A percentile compares a stretch with the other conserved stretches of the same genome.
Evolutionary conservation across 2,113 vertebrate species (phyloP).

Genomic region (Shinisaurus crocodilurus): DNA sequence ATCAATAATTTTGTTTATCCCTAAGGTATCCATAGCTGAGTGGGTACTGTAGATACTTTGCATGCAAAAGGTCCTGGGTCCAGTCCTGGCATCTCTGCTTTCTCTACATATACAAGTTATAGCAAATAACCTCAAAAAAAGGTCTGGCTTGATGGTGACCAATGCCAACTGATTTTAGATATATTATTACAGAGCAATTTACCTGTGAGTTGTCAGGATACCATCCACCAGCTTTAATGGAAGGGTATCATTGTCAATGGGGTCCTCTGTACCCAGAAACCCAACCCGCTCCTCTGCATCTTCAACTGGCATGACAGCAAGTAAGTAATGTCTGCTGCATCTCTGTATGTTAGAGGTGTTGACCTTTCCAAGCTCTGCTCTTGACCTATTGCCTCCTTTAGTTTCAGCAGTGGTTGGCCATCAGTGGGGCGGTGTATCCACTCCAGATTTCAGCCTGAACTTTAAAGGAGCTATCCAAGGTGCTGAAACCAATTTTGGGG

Average conservation of each 20-base stretch:
- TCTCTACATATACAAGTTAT: neutral
- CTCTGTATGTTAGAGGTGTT: neutral
- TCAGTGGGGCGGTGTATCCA: no score
- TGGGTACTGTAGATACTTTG: neutral
- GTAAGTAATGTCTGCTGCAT: neutral
- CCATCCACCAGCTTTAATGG: neutral
- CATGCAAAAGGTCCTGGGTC: neutral
- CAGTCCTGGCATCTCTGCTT: neutral
- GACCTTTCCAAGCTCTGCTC: neutral
- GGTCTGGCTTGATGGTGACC: neutral
- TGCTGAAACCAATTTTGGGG: no score
- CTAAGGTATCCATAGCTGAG: neutral
- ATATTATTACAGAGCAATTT: neutral
- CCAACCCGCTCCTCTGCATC: neutral
- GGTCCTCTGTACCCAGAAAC: neutral
- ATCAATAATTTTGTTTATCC: neutral
- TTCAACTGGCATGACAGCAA: neutral
- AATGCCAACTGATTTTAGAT: neutral
- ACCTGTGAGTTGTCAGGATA: neutral
- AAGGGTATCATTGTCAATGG: neutral
- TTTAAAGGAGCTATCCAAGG: no score
- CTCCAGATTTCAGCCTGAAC: no score
- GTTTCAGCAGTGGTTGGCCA: no score
- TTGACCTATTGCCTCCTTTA: no score
- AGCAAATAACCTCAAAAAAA: neutral